Evolutionary conservation across 2,888 invertebrate genomes (phyloP), one percentile per base, ranked within the genome.

Genomic region (Leptopterna dolabrata): DNA sequence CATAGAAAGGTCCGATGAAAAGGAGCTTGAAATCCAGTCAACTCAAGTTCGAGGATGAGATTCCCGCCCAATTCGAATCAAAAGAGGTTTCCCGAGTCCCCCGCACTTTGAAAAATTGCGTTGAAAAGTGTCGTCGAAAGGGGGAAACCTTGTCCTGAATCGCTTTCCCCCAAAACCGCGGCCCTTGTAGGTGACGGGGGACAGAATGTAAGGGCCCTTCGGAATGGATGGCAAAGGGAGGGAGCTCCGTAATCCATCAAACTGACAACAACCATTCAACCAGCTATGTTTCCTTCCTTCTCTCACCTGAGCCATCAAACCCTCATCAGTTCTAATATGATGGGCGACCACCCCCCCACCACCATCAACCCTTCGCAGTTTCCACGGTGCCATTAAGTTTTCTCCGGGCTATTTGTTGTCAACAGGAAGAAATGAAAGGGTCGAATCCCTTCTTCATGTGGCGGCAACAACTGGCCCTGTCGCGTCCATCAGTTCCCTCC

Each of bases 241-340:
- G 63, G 24, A 19, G 19, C 19, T 24, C 24, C 19, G 63, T 19
- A 63, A 63, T 63, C 63, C 63, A 63, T 63, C 63, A 63, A 63
- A 63, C 63, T 63, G 63, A 63, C 63, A 63, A 63, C 63, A 27
- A 63, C 63, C 63, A 63, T 63, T 63, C 63, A 63, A 63, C 63
- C 63, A 63, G 63, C 63, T 24, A 63, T 63, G 63, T 63, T 63
- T 63, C 63, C 63, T 63, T 63, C 63, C 63, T 63, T 24, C 63
- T 63, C 63, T 63, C 63, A 63, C 63, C 63, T 63, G 63, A 24
- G 63, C 24, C 63, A 63, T 63, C 63, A 63, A 63, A 63, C 63
- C 63, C 63, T 63, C 63, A 63, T 63, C 63, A 63, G 63, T 63
- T 19, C 24, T 24, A 63, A 63, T 63, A 63, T 63, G 63, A 63